A percentile compares a stretch with the other conserved stretches of the same genome.
Evolutionary conservation across 35 echinoderm and acorn worm species (phyloP).

Genomic region (Apostichopus parvimensis): DNA sequence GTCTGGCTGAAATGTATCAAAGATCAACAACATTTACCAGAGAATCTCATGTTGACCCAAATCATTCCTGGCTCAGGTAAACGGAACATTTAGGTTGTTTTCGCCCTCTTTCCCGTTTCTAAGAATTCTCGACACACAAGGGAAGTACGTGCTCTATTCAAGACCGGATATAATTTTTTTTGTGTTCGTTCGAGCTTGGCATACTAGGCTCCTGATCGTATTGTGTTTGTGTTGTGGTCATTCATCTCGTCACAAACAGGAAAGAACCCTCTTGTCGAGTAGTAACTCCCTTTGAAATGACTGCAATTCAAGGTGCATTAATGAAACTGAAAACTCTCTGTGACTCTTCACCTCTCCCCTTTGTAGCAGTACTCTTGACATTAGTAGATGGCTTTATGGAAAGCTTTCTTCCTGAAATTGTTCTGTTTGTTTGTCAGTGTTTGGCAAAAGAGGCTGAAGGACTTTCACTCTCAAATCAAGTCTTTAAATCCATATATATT

Average conservation of each 20-base stretch:
- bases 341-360: not conserved
- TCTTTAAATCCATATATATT: no score
- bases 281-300: no score
- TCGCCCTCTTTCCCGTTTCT: not conserved
- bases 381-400: no score
- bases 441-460: no score
- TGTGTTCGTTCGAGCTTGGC: no score
- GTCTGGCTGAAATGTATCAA: constrained; percentile 96
- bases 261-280: not conserved
- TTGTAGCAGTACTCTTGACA: no score
- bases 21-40: constrained; percentile 82
- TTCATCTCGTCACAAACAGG: not conserved
- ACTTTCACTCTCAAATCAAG: no score
- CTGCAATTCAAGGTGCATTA: not conserved
- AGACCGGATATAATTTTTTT: no score
- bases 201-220: no score
- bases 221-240: not conserved
- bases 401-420: no score
- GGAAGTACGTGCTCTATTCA: no score
- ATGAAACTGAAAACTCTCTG: not conserved
- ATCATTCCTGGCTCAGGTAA: constrained; percentile 96
- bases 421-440: no score
- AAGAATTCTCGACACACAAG: not conserved
- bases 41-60: constrained; percentile 96
- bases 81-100: not conserved